Conservation (phyloP, 2,797 vertebrate species). For the Acomys russatus region DNA sequence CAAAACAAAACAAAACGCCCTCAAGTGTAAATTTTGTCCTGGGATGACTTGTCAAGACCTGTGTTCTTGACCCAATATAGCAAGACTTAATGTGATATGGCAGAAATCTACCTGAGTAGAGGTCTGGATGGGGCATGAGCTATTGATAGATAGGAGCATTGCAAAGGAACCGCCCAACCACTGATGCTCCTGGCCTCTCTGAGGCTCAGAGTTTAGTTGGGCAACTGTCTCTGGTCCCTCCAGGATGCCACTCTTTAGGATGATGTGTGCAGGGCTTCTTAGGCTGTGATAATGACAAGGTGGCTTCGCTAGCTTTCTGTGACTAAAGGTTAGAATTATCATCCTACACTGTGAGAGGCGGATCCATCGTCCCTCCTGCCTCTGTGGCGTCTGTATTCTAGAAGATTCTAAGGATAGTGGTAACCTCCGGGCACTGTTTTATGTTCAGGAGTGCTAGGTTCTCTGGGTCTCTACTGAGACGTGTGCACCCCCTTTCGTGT, state of each 20-base stretch:
- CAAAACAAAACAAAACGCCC: not conserved
- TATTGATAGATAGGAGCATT: not conserved
- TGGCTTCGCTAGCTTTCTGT: not conserved
- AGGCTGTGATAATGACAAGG: not conserved
- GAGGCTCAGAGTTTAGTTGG: not conserved
- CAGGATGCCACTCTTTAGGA: not conserved
- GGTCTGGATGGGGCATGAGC: not conserved
- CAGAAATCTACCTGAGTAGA: not conserved
- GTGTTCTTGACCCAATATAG: not conserved
- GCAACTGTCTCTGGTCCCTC: not conserved
- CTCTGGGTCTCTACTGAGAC: not conserved
- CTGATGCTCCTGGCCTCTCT: not conserved
- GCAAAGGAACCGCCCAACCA: not conserved
- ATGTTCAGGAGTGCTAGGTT: not conserved
- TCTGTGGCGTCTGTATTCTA: not conserved
- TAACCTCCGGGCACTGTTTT: not conserved
- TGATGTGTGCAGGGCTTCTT: not conserved
- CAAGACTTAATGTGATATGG: not conserved
- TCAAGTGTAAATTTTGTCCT: not conserved
- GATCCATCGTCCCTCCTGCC: not conserved
- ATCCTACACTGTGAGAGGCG: rapidly evolving
- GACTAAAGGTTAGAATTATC: not conserved
- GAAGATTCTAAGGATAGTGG: not conserved
- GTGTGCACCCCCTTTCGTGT: not conserved
- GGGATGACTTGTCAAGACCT: not conserved